Base-by-base conservation (phyloP, 2,888 invertebrate genomes). In the Parnassius glacialis region DNA sequence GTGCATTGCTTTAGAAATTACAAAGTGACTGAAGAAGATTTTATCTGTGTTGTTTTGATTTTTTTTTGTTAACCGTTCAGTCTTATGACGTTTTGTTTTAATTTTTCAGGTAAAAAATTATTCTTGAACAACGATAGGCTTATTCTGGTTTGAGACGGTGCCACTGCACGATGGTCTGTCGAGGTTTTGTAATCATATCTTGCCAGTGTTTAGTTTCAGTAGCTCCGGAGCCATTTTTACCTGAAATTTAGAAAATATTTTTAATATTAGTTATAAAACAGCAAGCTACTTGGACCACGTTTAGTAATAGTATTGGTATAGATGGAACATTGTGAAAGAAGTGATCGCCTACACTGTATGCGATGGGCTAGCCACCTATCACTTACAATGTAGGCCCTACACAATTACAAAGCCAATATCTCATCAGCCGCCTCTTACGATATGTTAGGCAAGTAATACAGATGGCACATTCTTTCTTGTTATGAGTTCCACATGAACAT, bases 171-270 rank as follows among this genome's bases (percentile, higher is more conserved):
- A 98, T 97, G 74, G 97, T 97, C 91, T 98, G 98, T 71, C 98
- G 93, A 25, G 98, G 98, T 90, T 98, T 98, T 66, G 97, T 97
- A 73, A 98, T 97, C 98, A 98, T 98, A 82, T 98, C 98, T 79
- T 98, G 98, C 98, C 98, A 98, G 86, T 98, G 98, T 83, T 98
- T 98, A 47, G 97, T 97, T 89, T 98, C 98, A 61, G 97, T 95
- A 16, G 98, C 98, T 1, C 98, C 98, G 59, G 97, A 98, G 11
- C 97, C 97, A 78, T 97, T 97, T 87, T 97, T 97, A 62, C 97
- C 97, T 97, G 92, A 9, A 59, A 63, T 50, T 34, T 9, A 25
- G 72, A 16, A 80, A 68, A 62, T 16, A 52, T 48, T 12, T n/a
- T n/a, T n/a, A n/a, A 25, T 25, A 25, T 25, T 34, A 7, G 34